phyloP scores from a whole-genome alignment of 2,888 invertebrate species.

The Onchidella celtica region DNA sequence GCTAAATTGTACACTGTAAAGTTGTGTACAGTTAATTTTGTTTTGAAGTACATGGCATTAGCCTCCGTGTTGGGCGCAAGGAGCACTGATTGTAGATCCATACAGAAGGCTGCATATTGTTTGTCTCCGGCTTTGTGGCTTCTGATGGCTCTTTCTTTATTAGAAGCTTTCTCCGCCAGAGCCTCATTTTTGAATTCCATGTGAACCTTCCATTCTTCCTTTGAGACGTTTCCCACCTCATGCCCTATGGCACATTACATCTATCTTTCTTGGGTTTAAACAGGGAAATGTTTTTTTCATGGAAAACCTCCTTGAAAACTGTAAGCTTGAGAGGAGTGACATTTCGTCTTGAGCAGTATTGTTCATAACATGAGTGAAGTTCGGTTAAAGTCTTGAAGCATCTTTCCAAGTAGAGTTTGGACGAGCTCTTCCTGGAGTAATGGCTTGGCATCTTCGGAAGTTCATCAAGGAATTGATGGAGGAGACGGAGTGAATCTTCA shows the following conservation, averaged over 20 bases:
- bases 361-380: not conserved
- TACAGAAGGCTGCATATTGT: not conserved
- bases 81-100: constrained; percentile 29
- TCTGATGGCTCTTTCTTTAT: not conserved
- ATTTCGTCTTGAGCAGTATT: not conserved
- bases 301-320: not conserved
- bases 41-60: constrained; percentile 37
- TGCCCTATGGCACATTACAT: constrained; percentile 10
- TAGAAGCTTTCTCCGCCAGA: not conserved
- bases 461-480: not conserved
- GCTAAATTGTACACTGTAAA: constrained; percentile 21
- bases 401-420: not conserved
- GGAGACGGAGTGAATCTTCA: not conserved
- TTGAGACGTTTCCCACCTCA: not conserved
- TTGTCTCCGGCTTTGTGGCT: constrained; percentile 1
- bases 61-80: constrained; percentile 13
- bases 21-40: constrained; percentile 29
- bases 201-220: constrained; percentile 7
- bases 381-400: not conserved
- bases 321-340: not conserved
- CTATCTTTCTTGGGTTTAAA: constrained; percentile 37
- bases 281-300: constrained; percentile 14
- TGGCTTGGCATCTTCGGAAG: not conserved
- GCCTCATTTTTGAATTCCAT: constrained; percentile 3
- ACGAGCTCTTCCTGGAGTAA: not conserved